These are phyloP conservation scores for Leptatherina wallacei DNA, from an alignment of 2,797 vertebrate species.

Conservation along the genomic window DNA sequence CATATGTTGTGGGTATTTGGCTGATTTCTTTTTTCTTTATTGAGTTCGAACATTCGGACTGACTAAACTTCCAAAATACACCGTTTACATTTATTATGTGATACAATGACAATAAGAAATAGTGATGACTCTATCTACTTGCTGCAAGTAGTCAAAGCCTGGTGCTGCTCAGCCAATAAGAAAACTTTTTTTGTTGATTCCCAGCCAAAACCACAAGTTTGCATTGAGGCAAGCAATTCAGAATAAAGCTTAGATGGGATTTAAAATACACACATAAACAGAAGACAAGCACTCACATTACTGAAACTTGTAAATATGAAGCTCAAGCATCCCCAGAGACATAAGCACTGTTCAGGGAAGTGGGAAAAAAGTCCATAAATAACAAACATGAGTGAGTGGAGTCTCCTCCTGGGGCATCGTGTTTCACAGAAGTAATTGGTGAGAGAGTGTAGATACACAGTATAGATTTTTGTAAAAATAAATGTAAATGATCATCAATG, in stretches of 20 bases:
- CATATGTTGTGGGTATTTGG: background rate
- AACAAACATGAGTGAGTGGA: constrained; percentile 31
- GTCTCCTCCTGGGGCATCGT: constrained; percentile 25
- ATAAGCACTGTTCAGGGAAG: constrained; percentile 29
- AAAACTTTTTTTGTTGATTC: too few species aligned
- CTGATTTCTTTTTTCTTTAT: background rate
- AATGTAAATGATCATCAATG: constrained; percentile 21
- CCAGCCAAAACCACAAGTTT: constrained; percentile 10
- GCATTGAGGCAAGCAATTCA: constrained; percentile 9
- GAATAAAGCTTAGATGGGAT: constrained; percentile 6
- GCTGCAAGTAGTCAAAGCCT: background rate
- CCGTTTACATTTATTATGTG: background rate
- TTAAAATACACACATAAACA: constrained; percentile 30
- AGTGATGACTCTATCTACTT: background rate
- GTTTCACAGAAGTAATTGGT: constrained; percentile 18
- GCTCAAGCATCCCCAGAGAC: constrained; percentile 32
- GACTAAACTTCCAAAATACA: background rate
- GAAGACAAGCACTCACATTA: constrained; percentile 15
- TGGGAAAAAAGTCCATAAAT: constrained; percentile 23
- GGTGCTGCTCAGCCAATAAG: background rate
- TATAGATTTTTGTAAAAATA: constrained; percentile 2
- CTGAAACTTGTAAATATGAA: constrained; percentile 28
- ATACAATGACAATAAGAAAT: too few species aligned
- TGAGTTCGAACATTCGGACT: background rate
- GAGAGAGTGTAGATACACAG: background rate